phyloP scores from a whole-genome alignment of 2,888 invertebrate genomes.

The Lasiommata megera region DNA sequence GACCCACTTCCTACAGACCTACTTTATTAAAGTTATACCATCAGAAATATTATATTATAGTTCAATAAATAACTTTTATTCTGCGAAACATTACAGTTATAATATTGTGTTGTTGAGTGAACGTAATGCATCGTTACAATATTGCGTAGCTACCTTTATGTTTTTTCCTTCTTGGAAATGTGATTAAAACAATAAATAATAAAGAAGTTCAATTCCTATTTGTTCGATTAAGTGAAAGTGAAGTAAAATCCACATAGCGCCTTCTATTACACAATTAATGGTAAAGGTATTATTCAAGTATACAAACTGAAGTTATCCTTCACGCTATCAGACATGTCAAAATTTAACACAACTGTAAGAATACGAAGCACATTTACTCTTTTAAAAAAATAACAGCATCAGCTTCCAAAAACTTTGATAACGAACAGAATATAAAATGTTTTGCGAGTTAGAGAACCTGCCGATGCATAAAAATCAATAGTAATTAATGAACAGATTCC shows the following conservation, averaged over 20 bases:
- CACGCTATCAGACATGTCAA: no score
- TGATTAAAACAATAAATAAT: neutral
- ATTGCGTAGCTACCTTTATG: neutral
- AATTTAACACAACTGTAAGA: no score
- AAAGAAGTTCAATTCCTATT: neutral
- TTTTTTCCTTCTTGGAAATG: neutral
- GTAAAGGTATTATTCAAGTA: no score
- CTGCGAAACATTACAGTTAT: conserved; percentile 24
- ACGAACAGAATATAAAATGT: no score
- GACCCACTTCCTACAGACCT: conserved; percentile 53
- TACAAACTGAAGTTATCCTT: no score
- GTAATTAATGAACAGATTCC: neutral
- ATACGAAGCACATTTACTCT: no score
- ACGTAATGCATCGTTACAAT: conserved; percentile 18
- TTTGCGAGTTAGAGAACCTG: no score
- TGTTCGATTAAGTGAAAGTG: no score
- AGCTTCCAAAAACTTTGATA: no score
- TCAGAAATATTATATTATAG: conserved; percentile 29
- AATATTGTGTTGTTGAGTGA: conserved; percentile 23
- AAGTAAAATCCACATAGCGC: no score
- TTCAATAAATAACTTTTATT: conserved; percentile 29
- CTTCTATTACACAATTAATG: no score
- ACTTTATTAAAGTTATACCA: conserved; percentile 29
- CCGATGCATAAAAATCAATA: neutral
- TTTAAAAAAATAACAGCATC: no score